Evolutionary conservation across 2,888 invertebrate genomes (phyloP), one percentile per base, ranked within the genome.

Genomic region (Latrodectus hesperus): DNA sequence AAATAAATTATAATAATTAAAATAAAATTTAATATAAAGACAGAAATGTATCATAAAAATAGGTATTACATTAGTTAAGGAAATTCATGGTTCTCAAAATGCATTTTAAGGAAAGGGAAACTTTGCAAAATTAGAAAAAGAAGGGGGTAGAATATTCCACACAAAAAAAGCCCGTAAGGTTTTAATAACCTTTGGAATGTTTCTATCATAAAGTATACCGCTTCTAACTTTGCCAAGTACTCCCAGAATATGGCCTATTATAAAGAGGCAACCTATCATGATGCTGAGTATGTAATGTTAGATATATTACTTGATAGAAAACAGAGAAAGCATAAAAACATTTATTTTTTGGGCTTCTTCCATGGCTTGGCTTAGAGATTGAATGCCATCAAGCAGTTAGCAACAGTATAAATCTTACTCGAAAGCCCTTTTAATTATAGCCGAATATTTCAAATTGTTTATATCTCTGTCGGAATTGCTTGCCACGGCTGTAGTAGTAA

Each of bases 371-470:
- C 60, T 60, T 60, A 38, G 74, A 67, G 81, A 81, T 74, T 81
- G 74, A 81, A 81, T 81, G 74, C 74, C 67, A 81, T 67, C 81
- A 74, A 74, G 74, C 74, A 67, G 67, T 81, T 67, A 72, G 51
- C 71, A 17, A 72, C 51, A 73, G 17, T 52, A 70, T 14, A 38
- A 38, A 70, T 70, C 38, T 22, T 11, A 22, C 72, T 51, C 6
- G 12, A 9, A 60, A 55, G n/a, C 14, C 60, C 14, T 38, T 84
- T 78, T 84, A 84, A 84, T 71, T 84, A 78, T 55, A 67, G 78
- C 51, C 51, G 64, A 72, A 64, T 60, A 72, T 78, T 78, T 65
- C 73, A 77, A 84, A 84, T 84, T 84, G 77, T 78, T 78, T 60
- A n/a, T 60, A 4, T 60, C n/a, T 12, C 12, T 60, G 60, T 38